Base-by-base conservation (phyloP, 2,113 vertebrate genomes). In the Seriola quinqueradiata region DNA sequence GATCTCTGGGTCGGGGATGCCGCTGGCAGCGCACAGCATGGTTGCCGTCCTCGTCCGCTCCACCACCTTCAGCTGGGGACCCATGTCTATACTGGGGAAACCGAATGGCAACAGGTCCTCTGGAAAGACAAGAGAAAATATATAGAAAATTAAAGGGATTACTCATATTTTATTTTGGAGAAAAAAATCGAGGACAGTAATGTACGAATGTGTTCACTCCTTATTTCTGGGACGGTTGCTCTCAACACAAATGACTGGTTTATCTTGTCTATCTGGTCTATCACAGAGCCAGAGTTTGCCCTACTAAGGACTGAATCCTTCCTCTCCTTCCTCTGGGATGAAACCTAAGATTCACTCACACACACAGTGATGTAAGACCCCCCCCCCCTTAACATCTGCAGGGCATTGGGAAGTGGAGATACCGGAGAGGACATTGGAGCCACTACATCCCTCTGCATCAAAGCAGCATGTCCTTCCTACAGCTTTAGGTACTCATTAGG, bases 1-100 rank as follows among this genome's bases (percentile, higher is more conserved):
- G 92, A 99, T 99, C 93, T 99, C 98, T 0, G 98, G 98, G 92
- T 99, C 98, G 0, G 98, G 98, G 92, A 97, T 97, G 5, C 98
- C 98, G 0, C 98, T 99, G 93, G 97, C 98, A 0, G 98, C 98
- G 0, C 98, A 99, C 17, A 99, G 96, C 98, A 99, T 99, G 0
- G 98, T 99, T 79, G 98, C 98, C 0, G 97, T 99, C 40, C 96
- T 95, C 0, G 98, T 99, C 0, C 98, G 93, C 87, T 99, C 98
- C 80, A 99, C 98, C 90, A 99, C 98, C 84, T 99, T 99, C 94
- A 99, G 93, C 94, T 99, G 98, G 0, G 98, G 98, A n/a, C 98
- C 98, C 98, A 99, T 99, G 93, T 99, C 98, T 3, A 99, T 99
- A 82, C 96, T 98, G 5, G 98, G 98, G 93, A 99, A 99, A 67